Evolutionary conservation across 2,113 vertebrate species (phyloP), one percentile per base, ranked within the genome.

Genomic region (Oceanodroma tethys): DNA sequence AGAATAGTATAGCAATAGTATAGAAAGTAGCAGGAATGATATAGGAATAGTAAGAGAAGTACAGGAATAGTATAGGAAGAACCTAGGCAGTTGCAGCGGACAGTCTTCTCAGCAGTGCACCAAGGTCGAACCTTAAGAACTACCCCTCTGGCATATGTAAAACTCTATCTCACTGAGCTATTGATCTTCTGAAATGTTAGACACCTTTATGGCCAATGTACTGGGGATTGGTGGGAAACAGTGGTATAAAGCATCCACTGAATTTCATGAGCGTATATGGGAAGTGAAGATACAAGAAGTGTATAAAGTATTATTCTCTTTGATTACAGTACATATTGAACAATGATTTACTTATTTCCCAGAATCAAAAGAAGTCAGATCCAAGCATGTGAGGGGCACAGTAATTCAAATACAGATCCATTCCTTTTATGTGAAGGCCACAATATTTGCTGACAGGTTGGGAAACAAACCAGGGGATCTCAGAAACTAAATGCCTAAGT

Each of bases 391-490:
- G 30, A 92, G 6, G 0, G 10, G 21, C 47, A 81, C 10, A 45
- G 16, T 65, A 83, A 81, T 93, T 95, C 63, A 89, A 86, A 95
- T 91, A 78, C 59, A 75, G 63, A 68, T 45, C 53, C 40, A 48
- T 86, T 68, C 74, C 16, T 95, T 95, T 88, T 65, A 32, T 53
- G 21, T 88, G 79, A 92, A 90, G 34, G 62, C 48, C 78, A 92
- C 58, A 90, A 65, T 88, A 90, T 95, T 90, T 9, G 2, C 48
- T 94, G 88, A 90, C 88, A 88, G 58, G 34, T 52, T 60, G 18
- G 62, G 74, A 88, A 92, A 88, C 65, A 95, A 92, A 90, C 16
- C 70, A 45, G n/a, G 27, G 82, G 30, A 92, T 72, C 60, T 93
- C 65, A 82, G 81, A 75, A 63, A 47, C 9, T 85, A 74, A 93